phyloP scores from a whole-genome alignment of 92 coral and sea anemone species.

The Galaxea fascicularis region DNA sequence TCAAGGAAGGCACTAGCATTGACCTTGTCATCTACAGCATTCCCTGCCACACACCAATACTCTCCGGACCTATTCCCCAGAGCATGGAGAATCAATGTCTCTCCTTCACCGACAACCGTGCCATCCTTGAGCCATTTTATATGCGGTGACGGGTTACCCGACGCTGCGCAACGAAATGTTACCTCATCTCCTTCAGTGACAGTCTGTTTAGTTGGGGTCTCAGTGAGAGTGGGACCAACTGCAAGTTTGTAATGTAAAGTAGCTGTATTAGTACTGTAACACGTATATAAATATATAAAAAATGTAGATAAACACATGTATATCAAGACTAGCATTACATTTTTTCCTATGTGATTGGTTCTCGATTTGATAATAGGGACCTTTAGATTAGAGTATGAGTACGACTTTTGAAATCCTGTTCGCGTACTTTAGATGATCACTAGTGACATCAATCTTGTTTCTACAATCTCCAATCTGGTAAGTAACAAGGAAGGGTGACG shows the following conservation, averaged over 20 bases:
- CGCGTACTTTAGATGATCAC: no score
- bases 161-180: neutral
- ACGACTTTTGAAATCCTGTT: no score
- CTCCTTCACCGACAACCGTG: neutral
- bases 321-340: no score
- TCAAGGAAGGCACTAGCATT: conserved; percentile 20
- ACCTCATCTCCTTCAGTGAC: neutral
- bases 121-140: conserved; percentile 18
- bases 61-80: neutral
- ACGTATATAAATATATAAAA: no score
- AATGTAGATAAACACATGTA: no score
- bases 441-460: no score
- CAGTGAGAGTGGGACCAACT: neutral
- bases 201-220: conserved; percentile 3
- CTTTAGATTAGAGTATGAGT: no score
- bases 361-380: no score
- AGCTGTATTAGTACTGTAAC: no score
- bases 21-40: neutral
- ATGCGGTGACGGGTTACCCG: conserved; percentile 26
- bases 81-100: neutral
- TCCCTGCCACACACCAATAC: conserved; percentile 9
- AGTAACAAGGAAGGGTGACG: no score
- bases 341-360: no score
- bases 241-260: neutral
- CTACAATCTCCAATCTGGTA: no score